phyloP scores from a whole-genome alignment of 2,888 invertebrate species.

The Drosophila gaucha region DNA sequence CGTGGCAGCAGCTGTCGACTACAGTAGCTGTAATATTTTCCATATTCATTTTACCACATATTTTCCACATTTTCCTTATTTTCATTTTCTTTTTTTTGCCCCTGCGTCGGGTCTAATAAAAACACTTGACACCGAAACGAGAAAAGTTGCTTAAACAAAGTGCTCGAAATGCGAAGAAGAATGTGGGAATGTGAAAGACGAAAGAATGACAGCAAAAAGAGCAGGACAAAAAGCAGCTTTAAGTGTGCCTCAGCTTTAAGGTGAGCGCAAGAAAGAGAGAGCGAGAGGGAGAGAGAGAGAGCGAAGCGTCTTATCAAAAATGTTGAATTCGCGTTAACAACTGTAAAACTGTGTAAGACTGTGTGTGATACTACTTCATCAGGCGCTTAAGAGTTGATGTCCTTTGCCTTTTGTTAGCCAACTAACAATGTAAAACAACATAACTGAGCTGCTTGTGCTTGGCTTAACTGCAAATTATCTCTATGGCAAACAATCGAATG shows the following conservation, averaged over 20 bases:
- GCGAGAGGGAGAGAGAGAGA: too few species aligned
- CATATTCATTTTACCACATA: constrained; percentile 18
- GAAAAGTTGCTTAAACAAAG: constrained; percentile 64
- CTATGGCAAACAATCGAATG: constrained; percentile 42
- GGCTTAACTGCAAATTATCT: constrained; percentile 49
- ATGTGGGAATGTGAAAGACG: constrained; percentile 9
- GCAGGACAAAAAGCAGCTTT: constrained; percentile 13
- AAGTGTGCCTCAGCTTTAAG: constrained; percentile 9
- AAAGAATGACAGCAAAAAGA: neutral
- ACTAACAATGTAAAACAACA: constrained; percentile 27
- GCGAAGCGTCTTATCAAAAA: neutral
- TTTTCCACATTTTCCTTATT: constrained; percentile 24
- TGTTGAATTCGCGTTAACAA: constrained; percentile 8
- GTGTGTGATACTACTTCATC: constrained; percentile 29
- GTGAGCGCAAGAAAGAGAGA: neutral
- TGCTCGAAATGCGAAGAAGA: constrained; percentile 32
- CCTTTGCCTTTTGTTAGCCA: constrained; percentile 16
- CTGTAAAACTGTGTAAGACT: constrained; percentile 9
- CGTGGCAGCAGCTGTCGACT: constrained; percentile 43
- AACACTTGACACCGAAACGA: constrained; percentile 72
- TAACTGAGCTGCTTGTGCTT: constrained; percentile 40
- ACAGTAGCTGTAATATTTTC: constrained; percentile 37
- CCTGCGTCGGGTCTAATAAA: constrained; percentile 54
- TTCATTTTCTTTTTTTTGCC: constrained; percentile 17
- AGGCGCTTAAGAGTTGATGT: constrained; percentile 24